Evolutionary conservation across 2,888 invertebrate species (phyloP), one percentile per base, ranked within the genome.

Genomic region (Tiphia femorata): DNA sequence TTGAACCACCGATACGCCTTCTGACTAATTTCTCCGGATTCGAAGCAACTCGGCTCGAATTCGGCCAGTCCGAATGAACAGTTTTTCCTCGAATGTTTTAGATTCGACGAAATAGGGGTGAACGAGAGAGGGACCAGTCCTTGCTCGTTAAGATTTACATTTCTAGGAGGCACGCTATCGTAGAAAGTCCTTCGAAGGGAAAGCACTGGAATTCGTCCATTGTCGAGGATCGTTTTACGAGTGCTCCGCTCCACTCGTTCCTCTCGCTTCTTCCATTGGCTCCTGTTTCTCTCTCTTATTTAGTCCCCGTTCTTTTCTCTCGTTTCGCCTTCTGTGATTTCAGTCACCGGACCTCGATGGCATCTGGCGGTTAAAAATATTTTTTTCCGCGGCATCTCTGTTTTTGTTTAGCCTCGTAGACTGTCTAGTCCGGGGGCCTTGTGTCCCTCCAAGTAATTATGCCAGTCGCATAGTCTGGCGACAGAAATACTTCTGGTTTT

Each of bases 361-460:
- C 72, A 73, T 75, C 75, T 76, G 75, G 73, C 51, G 65, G 70
- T 66, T 76, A 71, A 76, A 77, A 78, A 77, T 78, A 77, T 76
- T 74, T 76, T 70, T 70, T 70, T 63, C 67, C 52, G 48, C 41
- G 47, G 51, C 51, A 52, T 54, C 43, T 55, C 56, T 60, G 50
- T 70, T 73, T 69, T 67, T 62, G 67, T 70, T 67, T 67, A 53
- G 63, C 17, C 58, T 63, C 43, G 64, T 62, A 62, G 64, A 61
- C 60, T 25, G 61, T 21, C 51, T 54, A 57, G 59, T 12, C 55
- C 51, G 40, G 47, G 25, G 58, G 54, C 52, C 57, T 51, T 49
- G 42, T 53, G 53, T 53, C 62, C 71, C 62, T 66, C 68, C 56
- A 71, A 72, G 62, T 67, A 70, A 72, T 73, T 72, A 63, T 62